Base-by-base conservation (phyloP, 1,140 invertebrate genomes). In the Drosophila neocordata region DNA sequence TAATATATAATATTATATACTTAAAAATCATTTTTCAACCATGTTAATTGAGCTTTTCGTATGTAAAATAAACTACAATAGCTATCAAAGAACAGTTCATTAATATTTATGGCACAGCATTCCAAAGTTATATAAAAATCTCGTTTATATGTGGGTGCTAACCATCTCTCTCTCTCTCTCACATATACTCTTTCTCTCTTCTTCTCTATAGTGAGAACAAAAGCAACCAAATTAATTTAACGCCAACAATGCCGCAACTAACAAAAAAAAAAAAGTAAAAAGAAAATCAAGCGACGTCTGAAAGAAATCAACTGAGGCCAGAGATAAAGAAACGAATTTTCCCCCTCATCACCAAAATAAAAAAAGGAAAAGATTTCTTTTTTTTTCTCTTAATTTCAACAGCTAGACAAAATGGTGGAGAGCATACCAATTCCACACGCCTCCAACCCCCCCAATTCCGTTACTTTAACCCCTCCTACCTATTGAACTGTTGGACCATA, bases 201-300 rank as follows among this genome's bases (percentile, higher is more conserved):
- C 20, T 48, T 34, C 13, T 53, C 38, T 65, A 56, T 60, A 41
- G 51, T 20, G 15, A 77, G 81, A 79, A 84, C 80, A 84, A 84
- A 20, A 80, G 69, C 73, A 71, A 24, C 57, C 73, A 80, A 84
- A 84, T 84, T 85, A 84, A 85, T 84, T 84, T 84, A 85, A 76
- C 73, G 73, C 80, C 68, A 83, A 44, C 56, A 60, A 52, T 27
- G 57, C 52, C 62, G 37, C 60, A 85, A 61, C 69, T 65, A 75
- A 68, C 61, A 73, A 65, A 55, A 18, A 13, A 5, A 59, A 71
- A 63, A 66, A 62, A 31, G 27, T 31, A 31, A 31, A 59, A 66
- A 58, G 57, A 64, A 53, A 8, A 37, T 66, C 52, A 61, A 68
- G 58, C n/a, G 27, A 20, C 63, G 55, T 53, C 53, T 41, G 66